Evolutionary conservation across 2,888 invertebrate genomes (phyloP).

Genomic region (Thymelicus acteon): DNA sequence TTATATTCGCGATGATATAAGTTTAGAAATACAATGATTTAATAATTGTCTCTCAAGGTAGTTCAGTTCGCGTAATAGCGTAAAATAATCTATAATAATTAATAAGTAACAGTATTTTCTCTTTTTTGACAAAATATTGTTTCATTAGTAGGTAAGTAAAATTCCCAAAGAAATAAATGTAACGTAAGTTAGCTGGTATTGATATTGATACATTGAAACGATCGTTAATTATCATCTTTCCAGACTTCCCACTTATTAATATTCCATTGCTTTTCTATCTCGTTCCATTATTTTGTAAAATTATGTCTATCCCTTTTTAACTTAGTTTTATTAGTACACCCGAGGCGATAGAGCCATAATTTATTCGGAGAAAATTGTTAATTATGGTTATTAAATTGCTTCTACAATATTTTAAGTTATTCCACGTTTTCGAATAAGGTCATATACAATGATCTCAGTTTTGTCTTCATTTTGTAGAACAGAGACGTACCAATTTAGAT

Average conservation of each 20-base stretch:
- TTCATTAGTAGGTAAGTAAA: too few relatives aligned
- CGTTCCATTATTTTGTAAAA: conserved; percentile 20
- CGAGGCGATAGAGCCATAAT: conserved; percentile 74
- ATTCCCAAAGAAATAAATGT: conserved; percentile 43
- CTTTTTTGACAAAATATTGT: too few relatives aligned
- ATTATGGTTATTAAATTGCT: conserved; percentile 76
- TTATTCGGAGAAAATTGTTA: conserved; percentile 74
- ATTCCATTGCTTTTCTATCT: conserved; percentile 48
- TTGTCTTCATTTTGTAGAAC: conserved; percentile 2
- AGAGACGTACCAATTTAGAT: neutral
- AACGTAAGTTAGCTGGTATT: conserved; percentile 54
- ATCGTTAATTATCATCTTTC: conserved; percentile 65
- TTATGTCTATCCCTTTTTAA: conserved; percentile 40
- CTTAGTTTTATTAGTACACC: conserved; percentile 63
- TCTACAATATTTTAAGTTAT: conserved; percentile 63
- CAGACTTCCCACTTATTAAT: conserved; percentile 49
- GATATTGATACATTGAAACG: conserved; percentile 66
- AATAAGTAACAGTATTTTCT: too few relatives aligned
- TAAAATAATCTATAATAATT: too few relatives aligned
- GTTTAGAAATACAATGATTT: too few relatives aligned
- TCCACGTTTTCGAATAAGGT: conserved; percentile 54
- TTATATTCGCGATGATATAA: too few relatives aligned
- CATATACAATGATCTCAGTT: neutral
- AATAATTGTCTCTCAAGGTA: too few relatives aligned
- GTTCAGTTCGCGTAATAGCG: too few relatives aligned